Base-by-base conservation (phyloP, 1,140 invertebrate genomes). In the Drosophila erecta region DNA sequence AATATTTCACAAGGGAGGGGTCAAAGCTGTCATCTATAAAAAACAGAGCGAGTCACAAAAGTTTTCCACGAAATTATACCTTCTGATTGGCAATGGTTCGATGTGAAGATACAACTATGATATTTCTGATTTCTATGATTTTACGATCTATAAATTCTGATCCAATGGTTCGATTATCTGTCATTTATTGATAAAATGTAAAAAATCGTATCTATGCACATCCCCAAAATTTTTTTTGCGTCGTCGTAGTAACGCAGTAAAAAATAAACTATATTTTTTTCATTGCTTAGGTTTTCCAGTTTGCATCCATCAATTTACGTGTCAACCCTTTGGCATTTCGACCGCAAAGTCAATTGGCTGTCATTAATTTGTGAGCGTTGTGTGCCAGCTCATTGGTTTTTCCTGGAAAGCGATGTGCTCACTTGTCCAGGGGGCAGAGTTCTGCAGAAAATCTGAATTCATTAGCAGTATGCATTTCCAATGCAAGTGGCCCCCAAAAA, bases 401-500 rank as follows among this genome's bases (percentile, higher is more conserved):
- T 64, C 46, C 3, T 15, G 4, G n/a, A 27, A 67, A 79, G 35
- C 44, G 38, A 55, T 47, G 27, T 33, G 20, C 30, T 40, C 6
- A 46, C 22, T 46, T 43, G 51, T 59, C 44, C 17, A 3, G 41
- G 33, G 15, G 49, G 47, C 59, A 73, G 60, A 47, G 17, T 12
- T 27, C 10, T 44, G 7, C 22, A 4, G 27, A 24, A 27, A 50
- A 43, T 40, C 38, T 11, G 11, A 56, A 56, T 43, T 56, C 54
- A 56, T 56, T 43, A 30, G 49, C 49, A 14, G 30, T 30, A 35
- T 51, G 49, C 11, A 22, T 43, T 4, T 50, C 24, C 0, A 33
- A 43, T 56, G 80, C 41, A 56, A 14, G 38, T 33, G 33, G 43
- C 80, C 53, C 80, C 80, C 65, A 76, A 83, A 83, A 84, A 35